A percentile compares a stretch with the other conserved stretches of the same genome.
These are phyloP conservation scores for Cylloceria caligata DNA, from an alignment of 2,888 invertebrate genomes.

Conservation along the genomic window DNA sequence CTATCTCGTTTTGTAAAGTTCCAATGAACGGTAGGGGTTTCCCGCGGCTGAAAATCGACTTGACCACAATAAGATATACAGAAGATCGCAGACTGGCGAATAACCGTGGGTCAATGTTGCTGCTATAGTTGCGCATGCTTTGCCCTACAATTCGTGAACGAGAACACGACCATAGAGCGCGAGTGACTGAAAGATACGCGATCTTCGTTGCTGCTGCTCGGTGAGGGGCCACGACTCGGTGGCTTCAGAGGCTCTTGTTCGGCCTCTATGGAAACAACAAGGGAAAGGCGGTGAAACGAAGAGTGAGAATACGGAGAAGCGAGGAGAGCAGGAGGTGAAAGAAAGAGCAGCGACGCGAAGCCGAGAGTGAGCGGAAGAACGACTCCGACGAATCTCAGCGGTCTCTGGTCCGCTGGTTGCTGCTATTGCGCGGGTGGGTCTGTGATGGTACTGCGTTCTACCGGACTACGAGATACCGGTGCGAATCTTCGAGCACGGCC, in stretches of 20 bases:
- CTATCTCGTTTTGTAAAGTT: background rate
- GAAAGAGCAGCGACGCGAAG: conserved; percentile 15
- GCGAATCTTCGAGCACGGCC: conserved; percentile 18
- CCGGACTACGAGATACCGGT: conserved; percentile 11
- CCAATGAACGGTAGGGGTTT: background rate
- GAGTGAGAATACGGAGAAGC: conserved; percentile 51
- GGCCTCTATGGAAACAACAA: conserved; percentile 42
- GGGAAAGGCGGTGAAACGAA: conserved; percentile 51
- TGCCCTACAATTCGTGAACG: background rate
- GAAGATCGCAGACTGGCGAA: background rate
- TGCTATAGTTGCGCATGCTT: background rate
- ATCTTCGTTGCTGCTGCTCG: background rate
- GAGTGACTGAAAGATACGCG: background rate
- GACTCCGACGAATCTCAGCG: conserved; percentile 34
- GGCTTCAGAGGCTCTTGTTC: conserved; percentile 8
- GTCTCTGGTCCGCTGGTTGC: conserved; percentile 8
- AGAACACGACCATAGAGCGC: background rate
- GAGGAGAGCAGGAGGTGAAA: conserved; percentile 48
- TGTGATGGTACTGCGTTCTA: conserved; percentile 16
- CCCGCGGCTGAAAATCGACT: background rate
- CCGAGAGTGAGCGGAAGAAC: background rate
- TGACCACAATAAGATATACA: background rate
- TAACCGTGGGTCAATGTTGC: too few species aligned
- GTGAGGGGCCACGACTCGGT: conserved; percentile 1
- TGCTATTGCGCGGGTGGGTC: conserved; percentile 39